Percentiles rank a stretch among this genome's conserved stretches.
Evolutionary conservation across 2,888 invertebrate species (phyloP).

Genomic region (Tetragonula carbonaria): DNA sequence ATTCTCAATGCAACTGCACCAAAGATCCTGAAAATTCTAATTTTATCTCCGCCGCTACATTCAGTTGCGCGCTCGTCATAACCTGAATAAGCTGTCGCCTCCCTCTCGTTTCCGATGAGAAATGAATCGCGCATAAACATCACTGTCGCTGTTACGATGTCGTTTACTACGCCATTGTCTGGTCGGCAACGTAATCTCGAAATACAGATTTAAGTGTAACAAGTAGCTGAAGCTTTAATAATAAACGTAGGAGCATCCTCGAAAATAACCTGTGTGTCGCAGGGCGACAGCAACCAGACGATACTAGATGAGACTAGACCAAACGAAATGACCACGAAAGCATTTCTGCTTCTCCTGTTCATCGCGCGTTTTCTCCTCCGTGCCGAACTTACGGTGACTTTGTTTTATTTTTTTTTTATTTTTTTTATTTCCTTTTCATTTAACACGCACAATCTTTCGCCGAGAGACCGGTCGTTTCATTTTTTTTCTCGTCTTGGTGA

Average conservation of each 20-base stretch:
- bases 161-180: neutral
- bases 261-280: constrained; percentile 28
- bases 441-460: constrained; percentile 7
- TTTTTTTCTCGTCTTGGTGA: constrained; percentile 57
- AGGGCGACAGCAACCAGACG: neutral
- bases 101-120: neutral
- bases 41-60: neutral
- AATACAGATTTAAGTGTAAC: neutral
- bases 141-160: neutral
- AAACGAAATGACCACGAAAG: neutral
- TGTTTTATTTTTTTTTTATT: no score
- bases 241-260: constrained; percentile 15
- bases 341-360: no score
- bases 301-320: neutral
- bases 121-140: no score
- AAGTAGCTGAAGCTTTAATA: constrained; percentile 21
- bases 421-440: neutral
- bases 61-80: no score
- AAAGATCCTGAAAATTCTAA: neutral
- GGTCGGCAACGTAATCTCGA: no score
- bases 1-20: neutral
- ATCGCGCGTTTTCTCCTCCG: no score
- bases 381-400: neutral
- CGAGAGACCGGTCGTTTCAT: constrained; percentile 29
- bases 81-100: no score